These are phyloP conservation scores for Hydropsyche tenuis DNA, from an alignment of 1,140 invertebrate genomes.

Conservation along the genomic window DNA sequence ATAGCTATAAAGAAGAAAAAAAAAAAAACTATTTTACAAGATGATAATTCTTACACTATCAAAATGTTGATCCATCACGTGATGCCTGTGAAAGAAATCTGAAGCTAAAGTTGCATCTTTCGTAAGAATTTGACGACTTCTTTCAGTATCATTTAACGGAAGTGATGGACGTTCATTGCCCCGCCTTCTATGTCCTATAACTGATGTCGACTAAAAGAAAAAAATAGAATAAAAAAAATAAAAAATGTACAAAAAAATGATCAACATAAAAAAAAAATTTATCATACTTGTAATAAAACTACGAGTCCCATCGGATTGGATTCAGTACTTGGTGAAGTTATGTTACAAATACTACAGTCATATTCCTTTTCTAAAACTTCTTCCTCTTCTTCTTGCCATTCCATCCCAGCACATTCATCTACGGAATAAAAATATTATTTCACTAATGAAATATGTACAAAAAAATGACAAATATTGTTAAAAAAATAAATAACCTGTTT, in stretches of 20 bases:
- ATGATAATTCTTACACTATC: constrained; percentile 70
- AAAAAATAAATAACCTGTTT: constrained; percentile 60
- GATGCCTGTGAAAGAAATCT: constrained; percentile 72
- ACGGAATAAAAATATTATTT: constrained; percentile 38
- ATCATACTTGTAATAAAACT: constrained; percentile 80
- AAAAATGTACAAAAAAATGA: background rate
- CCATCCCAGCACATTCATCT: constrained; percentile 69
- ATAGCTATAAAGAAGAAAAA: background rate
- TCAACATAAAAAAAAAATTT: background rate
- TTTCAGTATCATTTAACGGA: constrained; percentile 62
- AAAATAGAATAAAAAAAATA: constrained; percentile 14
- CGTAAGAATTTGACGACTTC: constrained; percentile 69
- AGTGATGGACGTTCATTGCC: constrained; percentile 51
- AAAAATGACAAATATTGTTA: background rate
- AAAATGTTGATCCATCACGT: constrained; percentile 76
- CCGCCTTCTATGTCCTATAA: constrained; percentile 77
- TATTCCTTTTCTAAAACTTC: constrained; percentile 75
- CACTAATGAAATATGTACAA: background rate
- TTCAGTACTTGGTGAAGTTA: constrained; percentile 83
- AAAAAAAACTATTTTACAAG: background rate
- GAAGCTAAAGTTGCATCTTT: constrained; percentile 67
- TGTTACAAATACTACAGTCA: constrained; percentile 95
- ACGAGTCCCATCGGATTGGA: constrained; percentile 90
- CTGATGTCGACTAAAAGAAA: constrained; percentile 73
- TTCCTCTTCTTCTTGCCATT: constrained; percentile 71